These are phyloP conservation scores for Bombus difficillimus DNA, from an alignment of 1,140 invertebrate genomes.

Conservation along the genomic window DNA sequence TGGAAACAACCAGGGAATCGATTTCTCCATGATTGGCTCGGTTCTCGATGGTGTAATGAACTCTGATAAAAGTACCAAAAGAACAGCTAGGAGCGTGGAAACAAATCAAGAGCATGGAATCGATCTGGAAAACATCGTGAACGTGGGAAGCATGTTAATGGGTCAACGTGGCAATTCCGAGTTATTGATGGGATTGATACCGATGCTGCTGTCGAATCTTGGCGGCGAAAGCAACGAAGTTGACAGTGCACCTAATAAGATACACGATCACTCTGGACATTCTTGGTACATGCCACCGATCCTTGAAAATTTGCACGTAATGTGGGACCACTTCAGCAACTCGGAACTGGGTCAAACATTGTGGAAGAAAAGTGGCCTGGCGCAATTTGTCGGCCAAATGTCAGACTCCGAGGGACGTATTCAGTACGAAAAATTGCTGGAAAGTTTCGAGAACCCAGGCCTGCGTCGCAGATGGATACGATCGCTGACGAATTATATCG, in stretches of 20 bases:
- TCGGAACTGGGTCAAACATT: constrained; percentile 89
- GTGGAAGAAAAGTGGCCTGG: constrained; percentile 88
- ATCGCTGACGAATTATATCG: constrained; percentile 88
- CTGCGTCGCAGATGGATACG: constrained; percentile 91
- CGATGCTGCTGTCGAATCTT: constrained; percentile 86
- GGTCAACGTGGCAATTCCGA: constrained; percentile 81
- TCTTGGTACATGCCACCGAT: constrained; percentile 89
- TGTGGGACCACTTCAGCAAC: constrained; percentile 90
- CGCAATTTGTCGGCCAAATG: constrained; percentile 85
- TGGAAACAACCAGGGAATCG: constrained; percentile 82
- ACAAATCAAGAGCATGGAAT: constrained; percentile 70
- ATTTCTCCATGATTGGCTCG: constrained; percentile 83
- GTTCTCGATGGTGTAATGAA: constrained; percentile 80
- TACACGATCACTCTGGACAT: constrained; percentile 88
- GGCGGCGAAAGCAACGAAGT: constrained; percentile 69
- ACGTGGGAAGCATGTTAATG: constrained; percentile 85
- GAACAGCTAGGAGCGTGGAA: constrained; percentile 66
- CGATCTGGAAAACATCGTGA: constrained; percentile 85
- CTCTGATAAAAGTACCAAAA: constrained; percentile 65
- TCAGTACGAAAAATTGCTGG: constrained; percentile 88
- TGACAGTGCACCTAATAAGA: constrained; percentile 81
- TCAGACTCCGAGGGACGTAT: constrained; percentile 86
- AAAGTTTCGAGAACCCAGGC: constrained; percentile 89
- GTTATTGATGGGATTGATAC: constrained; percentile 85
- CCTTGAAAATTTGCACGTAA: constrained; percentile 88